These are phyloP conservation scores for Polyommatus icarus DNA, from an alignment of 2,888 invertebrate species.

Conservation along the genomic window DNA sequence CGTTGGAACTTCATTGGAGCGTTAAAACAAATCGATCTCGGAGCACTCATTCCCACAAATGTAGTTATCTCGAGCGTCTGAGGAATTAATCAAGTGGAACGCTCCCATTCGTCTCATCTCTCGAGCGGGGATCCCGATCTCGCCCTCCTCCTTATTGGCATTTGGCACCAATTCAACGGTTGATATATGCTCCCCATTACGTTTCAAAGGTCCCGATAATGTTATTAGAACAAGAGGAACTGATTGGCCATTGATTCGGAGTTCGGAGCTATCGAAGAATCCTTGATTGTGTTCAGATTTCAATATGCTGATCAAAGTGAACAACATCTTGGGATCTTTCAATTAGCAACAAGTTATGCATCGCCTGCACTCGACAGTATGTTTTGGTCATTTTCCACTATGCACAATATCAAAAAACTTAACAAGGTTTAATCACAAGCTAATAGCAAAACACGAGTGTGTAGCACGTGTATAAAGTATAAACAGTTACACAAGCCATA, in stretches of 20 bases:
- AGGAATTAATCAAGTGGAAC: slow-evolving; percentile 57
- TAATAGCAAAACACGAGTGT: neutral
- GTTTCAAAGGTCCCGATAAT: slow-evolving; percentile 26
- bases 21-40: slow-evolving; percentile 31
- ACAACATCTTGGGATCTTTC: neutral
- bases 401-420: neutral
- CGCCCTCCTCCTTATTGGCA: slow-evolving; percentile 40
- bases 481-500: neutral
- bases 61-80: slow-evolving; percentile 43
- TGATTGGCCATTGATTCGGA: neutral
- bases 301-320: neutral
- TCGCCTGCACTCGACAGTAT: neutral
- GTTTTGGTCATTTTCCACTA: neutral
- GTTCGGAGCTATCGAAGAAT: neutral
- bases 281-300: neutral
- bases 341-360: neutral
- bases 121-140: slow-evolving; percentile 33
- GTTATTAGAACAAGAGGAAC: slow-evolving; percentile 22
- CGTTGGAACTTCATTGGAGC: slow-evolving; percentile 1
- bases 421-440: neutral
- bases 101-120: slow-evolving; percentile 50
- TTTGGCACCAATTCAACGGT: slow-evolving; percentile 32
- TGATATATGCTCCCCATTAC: slow-evolving; percentile 26
- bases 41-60: slow-evolving; percentile 20
- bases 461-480: neutral